Conservation (phyloP, 2,113 vertebrate species). For the Falco punctatus region DNA sequence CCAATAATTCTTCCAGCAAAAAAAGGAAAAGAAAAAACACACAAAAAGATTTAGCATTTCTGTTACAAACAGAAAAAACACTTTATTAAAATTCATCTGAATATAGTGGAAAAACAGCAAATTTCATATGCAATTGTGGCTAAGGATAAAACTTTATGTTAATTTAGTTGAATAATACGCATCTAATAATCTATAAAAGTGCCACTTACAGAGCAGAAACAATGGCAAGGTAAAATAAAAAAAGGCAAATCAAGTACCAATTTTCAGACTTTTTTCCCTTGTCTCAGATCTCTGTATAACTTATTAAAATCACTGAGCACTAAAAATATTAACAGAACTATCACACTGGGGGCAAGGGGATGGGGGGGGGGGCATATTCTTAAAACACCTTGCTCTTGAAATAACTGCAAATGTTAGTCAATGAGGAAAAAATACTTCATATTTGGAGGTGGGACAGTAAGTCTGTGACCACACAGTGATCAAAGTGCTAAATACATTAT, state of each 20-base stretch:
- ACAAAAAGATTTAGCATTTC: not conserved
- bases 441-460: not conserved
- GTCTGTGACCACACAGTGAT: not conserved
- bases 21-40: not conserved
- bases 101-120: not conserved
- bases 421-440: not conserved
- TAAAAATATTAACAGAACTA: not conserved
- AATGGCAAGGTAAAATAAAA: not conserved
- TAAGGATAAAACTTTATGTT: not conserved
- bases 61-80: not conserved
- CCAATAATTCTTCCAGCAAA: not conserved
- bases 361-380: too few species aligned
- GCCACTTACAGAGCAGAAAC: not conserved
- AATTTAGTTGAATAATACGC: not conserved
- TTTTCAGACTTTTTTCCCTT: not conserved
- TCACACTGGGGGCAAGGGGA: too few species aligned
- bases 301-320: not conserved
- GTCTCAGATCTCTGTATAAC: not conserved
- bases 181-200: not conserved
- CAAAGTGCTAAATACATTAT: not conserved
- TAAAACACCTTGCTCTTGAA: not conserved
- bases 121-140: not conserved
- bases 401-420: not conserved
- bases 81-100: not conserved
- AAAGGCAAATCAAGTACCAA: not conserved